phyloP scores from a whole-genome alignment of 35 echinoderm and acorn worm genomes.

The Acanthaster planci region DNA sequence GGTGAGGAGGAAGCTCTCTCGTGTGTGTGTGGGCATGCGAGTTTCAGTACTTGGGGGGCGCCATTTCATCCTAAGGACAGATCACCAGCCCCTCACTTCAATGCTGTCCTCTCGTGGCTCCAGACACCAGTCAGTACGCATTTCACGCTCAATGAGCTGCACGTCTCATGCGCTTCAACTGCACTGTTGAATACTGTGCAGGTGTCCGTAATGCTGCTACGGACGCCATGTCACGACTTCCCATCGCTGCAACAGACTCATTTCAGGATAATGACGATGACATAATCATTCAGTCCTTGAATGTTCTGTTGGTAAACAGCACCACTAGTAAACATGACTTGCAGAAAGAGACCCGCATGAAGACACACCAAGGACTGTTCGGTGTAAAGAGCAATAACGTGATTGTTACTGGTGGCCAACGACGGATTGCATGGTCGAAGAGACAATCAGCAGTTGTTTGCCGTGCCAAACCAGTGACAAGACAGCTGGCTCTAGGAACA shows the following conservation, averaged over 20 bases:
- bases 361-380: background rate
- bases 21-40: constrained; percentile 52
- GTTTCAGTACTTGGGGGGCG: constrained; percentile 52
- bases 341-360: background rate
- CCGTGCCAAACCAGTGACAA: too few species aligned
- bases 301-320: background rate
- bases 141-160: constrained; percentile 35
- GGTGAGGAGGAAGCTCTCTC: constrained; percentile 34
- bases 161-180: constrained; percentile 44
- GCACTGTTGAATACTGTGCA: constrained; percentile 40
- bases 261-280: background rate
- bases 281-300: background rate
- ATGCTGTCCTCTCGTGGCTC: constrained; percentile 42
- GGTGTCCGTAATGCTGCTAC: constrained; percentile 38
- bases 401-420: too few species aligned
- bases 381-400: background rate
- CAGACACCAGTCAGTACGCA: constrained; percentile 53
- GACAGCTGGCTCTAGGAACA: too few species aligned
- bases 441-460: too few species aligned
- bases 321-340: background rate
- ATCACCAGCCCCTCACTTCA: constrained; percentile 55
- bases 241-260: background rate
- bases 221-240: constrained; percentile 28
- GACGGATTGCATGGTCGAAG: too few species aligned
- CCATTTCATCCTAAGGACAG: constrained; percentile 49